A percentile compares a stretch with the other conserved stretches of the same genome.
These are phyloP conservation scores for Arvicanthis niloticus DNA, from an alignment of 2,113 vertebrate species.

Conservation along the genomic window DNA sequence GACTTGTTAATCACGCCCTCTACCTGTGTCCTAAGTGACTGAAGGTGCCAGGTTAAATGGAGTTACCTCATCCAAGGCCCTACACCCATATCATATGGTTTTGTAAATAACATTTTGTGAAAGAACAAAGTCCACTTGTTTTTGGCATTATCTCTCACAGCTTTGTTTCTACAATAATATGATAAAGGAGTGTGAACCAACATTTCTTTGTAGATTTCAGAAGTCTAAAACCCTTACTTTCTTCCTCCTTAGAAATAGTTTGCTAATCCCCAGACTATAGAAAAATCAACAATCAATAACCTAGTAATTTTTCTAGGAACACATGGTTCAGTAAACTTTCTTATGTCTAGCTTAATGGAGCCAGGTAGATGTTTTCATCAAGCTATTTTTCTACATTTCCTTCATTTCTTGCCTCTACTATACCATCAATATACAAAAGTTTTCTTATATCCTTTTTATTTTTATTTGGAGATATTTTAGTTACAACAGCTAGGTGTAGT, in stretches of 20 bases:
- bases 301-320: not conserved
- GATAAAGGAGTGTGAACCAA: not conserved
- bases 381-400: not conserved
- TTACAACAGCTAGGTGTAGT: conserved; percentile 42
- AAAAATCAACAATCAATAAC: not conserved
- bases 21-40: no score
- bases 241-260: not conserved
- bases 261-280: not conserved
- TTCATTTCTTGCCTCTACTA: not conserved
- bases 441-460: not conserved
- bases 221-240: not conserved
- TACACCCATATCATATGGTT: not conserved
- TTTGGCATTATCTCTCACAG: not conserved
- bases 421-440: not conserved
- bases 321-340: not conserved
- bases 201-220: not conserved
- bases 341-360: not conserved
- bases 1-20: no score
- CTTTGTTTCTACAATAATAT: not conserved
- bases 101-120: not conserved
- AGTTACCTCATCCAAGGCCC: no score
- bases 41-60: no score
- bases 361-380: not conserved
- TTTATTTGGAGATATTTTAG: conserved; percentile 33
- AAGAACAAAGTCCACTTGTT: not conserved